These are phyloP conservation scores for Lasioglossum oenotherae DNA, from an alignment of 2,888 invertebrate species.

Conservation along the genomic window DNA sequence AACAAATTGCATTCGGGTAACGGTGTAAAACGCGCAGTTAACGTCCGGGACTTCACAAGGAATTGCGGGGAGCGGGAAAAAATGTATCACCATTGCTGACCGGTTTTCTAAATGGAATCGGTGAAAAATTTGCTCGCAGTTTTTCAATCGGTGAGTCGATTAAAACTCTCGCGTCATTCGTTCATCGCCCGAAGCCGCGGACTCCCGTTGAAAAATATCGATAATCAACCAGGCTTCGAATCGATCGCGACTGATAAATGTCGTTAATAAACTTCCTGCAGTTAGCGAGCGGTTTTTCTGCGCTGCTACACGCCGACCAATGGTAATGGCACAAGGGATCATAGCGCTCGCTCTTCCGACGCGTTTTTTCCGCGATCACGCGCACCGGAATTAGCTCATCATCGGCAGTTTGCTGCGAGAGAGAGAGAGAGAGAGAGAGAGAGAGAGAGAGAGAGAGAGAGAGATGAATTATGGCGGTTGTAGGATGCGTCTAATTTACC, in stretches of 20 bases:
- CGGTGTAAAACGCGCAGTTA: constrained; percentile 30
- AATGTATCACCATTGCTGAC: not conserved
- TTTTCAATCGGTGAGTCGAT: not conserved
- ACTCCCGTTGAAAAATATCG: not conserved
- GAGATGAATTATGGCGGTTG: not conserved
- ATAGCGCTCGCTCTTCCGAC: not conserved
- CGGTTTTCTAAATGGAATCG: constrained; percentile 24
- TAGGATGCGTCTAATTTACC: constrained; percentile 11
- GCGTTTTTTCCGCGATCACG: not conserved
- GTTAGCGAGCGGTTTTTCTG: not conserved
- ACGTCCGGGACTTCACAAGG: not conserved
- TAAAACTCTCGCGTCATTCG: constrained; percentile 1
- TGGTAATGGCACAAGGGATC: not conserved
- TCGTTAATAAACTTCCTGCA: constrained; percentile 5
- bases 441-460: not conserved
- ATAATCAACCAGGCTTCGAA: not conserved
- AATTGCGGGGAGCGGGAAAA: not conserved
- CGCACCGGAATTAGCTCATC: constrained; percentile 4
- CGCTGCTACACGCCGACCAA: not conserved
- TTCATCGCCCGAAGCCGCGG: not conserved
- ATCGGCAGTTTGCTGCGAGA: constrained; percentile 11
- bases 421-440: not conserved
- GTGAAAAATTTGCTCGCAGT: constrained; percentile 18
- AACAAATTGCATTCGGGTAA: constrained; percentile 40
- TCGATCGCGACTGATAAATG: constrained; percentile 8